phyloP scores from a whole-genome alignment of 2,113 vertebrate genomes.

The Lampris incognitus region DNA sequence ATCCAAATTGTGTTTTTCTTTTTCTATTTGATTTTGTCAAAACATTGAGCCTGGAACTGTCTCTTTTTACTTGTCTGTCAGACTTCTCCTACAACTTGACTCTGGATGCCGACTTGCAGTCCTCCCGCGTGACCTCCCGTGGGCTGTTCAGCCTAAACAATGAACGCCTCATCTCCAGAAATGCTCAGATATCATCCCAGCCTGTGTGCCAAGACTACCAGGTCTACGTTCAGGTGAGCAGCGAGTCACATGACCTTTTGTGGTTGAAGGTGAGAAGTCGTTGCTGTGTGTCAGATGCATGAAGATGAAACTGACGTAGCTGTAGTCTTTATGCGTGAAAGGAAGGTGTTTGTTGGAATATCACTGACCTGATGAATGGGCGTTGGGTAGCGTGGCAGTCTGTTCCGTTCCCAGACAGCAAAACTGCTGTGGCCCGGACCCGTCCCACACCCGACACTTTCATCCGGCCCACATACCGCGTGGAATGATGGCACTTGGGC shows the following conservation, averaged over 20 bases:
- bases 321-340: too few species aligned
- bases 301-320: too few species aligned
- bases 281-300: not conserved
- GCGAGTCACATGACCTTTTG: not conserved
- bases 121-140: slow-evolving; percentile 87
- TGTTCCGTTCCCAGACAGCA: too few species aligned
- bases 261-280: not conserved
- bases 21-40: not conserved
- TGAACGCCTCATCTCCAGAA: slow-evolving; percentile 83
- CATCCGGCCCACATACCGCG: too few species aligned
- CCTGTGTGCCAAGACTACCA: slow-evolving; percentile 75
- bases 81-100: slow-evolving; percentile 87
- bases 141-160: slow-evolving; percentile 88
- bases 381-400: too few species aligned
- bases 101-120: slow-evolving; percentile 87
- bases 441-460: too few species aligned
- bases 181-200: slow-evolving; percentile 56
- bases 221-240: slow-evolving; percentile 87
- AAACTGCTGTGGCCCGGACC: too few species aligned
- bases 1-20: too few species aligned
- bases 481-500: too few species aligned
- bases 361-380: too few species aligned
- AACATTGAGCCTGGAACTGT: not conserved
- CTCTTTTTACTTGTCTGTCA: slow-evolving; percentile 42
- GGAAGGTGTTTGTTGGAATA: too few species aligned